Evolutionary conservation across 2,113 vertebrate species (phyloP), one percentile per base, ranked within the genome.

Genomic region (Chitala chitala): DNA sequence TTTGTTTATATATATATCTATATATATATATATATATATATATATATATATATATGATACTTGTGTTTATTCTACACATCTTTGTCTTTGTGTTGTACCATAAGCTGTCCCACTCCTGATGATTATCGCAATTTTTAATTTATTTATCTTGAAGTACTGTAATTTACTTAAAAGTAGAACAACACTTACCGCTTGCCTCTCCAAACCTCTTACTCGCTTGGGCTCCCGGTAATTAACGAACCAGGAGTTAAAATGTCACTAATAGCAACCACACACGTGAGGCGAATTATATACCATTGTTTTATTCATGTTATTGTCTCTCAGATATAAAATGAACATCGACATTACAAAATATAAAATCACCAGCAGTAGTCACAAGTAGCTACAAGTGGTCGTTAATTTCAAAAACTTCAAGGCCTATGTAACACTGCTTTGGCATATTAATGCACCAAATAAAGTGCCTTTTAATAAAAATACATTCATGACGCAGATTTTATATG

Each of bases 361-460:
- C 78, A 83, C 82, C 81, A 82, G 80, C 71, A 31, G 51, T 76
- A 84, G 77, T 79, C 78, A 85, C 77, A 75, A 9, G 53, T 80
- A 84, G 74, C 59, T 63, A 63, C 81, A 75, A 75, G 81, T 73
- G 63, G 55, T 63, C 59, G 59, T 63, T 75, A 75, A 64, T 26
- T 59, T 81, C 80, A 84, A 79, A n/a, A 80, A 91, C 87, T 86
- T 83, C 59, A 38, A 79, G 76, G 75, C 78, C 82, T 79, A 77
- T 75, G 90, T 92, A 96, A 96, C 92, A 96, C 95, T 95, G 95
- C 94, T 96, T 94, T 90, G 95, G 94, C 93, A 92, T 93, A 84
- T 92, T 73, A 91, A 90, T 88, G 93, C 89, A 90, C 84, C 76
- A 84, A 92, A 90, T 94, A 95, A 97, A 96, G 94, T 98, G 94